A percentile compares a stretch with the other conserved stretches of the same genome.
Evolutionary conservation across 2,888 invertebrate species (phyloP).

Genomic region (Chorisops tibialis): DNA sequence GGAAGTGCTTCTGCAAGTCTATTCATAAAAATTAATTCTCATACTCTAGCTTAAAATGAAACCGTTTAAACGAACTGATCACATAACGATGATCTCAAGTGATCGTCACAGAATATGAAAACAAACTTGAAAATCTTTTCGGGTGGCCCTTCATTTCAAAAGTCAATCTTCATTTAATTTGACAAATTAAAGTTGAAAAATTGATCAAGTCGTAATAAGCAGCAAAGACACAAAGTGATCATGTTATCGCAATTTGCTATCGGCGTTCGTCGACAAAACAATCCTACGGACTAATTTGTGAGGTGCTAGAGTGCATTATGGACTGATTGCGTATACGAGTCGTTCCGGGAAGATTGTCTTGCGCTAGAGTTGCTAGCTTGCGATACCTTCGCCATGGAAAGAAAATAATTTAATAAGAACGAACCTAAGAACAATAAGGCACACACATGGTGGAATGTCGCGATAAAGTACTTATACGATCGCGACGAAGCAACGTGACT

Average conservation of each 20-base stretch:
- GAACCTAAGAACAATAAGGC: conserved; percentile 10
- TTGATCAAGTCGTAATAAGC: conserved; percentile 13
- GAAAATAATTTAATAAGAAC: conserved; percentile 23
- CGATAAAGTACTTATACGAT: background rate
- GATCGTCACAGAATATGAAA: too few species aligned
- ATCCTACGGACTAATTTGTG: conserved; percentile 23
- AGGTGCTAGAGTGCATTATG: conserved; percentile 1
- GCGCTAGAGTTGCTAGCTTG: background rate
- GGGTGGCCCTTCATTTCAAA: background rate
- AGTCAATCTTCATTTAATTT: background rate
- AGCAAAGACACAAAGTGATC: conserved; percentile 22
- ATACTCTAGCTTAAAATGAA: too few species aligned
- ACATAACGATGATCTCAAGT: too few species aligned
- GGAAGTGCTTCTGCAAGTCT: too few species aligned
- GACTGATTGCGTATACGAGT: background rate
- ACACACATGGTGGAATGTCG: background rate
- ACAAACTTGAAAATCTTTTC: too few species aligned
- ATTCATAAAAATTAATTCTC: too few species aligned
- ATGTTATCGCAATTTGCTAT: conserved; percentile 23
- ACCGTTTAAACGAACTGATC: too few species aligned
- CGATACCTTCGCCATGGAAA: background rate
- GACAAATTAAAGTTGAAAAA: conserved; percentile 9
- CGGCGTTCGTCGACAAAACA: background rate
- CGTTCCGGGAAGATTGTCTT: background rate
- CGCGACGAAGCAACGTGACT: conserved; percentile 15